Base-by-base conservation (phyloP, 2,888 invertebrate species). In the Anagyrus pseudococci region DNA sequence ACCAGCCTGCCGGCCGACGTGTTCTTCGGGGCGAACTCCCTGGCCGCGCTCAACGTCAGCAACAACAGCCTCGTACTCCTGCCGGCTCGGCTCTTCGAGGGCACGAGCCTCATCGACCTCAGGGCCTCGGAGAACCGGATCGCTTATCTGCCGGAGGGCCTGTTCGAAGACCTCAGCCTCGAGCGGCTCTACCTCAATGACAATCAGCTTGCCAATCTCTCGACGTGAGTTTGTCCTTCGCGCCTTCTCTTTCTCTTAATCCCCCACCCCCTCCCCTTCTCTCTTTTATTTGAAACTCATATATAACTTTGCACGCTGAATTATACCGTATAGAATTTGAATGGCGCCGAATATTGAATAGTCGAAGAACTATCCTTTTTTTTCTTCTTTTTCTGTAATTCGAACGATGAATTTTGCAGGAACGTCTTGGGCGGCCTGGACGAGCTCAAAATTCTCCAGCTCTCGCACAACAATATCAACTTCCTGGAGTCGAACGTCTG, bases 61-160 rank as follows among this genome's bases (percentile, higher is more conserved):
- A 82, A 84, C 15, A 92, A 91, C 77, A 54, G 56, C 8, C 20
- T 71, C 17, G 52, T 17, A 6, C n/a, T 17, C 4, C 20, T 64
- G 2, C 85, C 86, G 37, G 82, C 84, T 4, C 86, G 85, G 67
- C 79, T 88, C 64, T 90, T 91, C 76, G 81, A 84, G 33, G 85
- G 86, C 78, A 83, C 88, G 57, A 84, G 85, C 69, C 77, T 93
- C 67, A 82, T 84, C 70, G 82, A 75, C 19, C 78, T 93, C 7
- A 84, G 87, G 73, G 80, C 94, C 53, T 85, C 87, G 44, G 78
- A 86, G 61, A 94, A 94, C 78, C 81, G 81, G 22, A 77, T 91
- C 4, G 29, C 20, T 0, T 10, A 4, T 4, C 10, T 62, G 19
- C 52, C 56, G 2, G 22, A 41, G 1, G 50, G 37, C 2, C 29